Percentiles rank a stretch among this genome's conserved stretches.
These are phyloP conservation scores for Eidolon helvum DNA, from an alignment of 2,113 vertebrate genomes.

Conservation along the genomic window DNA sequence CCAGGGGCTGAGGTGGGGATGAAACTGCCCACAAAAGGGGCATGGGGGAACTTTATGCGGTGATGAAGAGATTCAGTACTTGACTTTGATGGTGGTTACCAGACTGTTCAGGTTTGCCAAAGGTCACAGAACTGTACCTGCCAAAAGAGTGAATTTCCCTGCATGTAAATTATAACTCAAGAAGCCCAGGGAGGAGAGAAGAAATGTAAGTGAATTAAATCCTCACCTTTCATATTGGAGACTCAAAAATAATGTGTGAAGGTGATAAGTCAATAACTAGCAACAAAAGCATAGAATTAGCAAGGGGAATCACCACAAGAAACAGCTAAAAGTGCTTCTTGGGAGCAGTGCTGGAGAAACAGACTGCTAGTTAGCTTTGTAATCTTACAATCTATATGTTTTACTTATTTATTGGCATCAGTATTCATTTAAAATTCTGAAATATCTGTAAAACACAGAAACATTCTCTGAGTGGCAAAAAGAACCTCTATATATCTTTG, in stretches of 20 bases:
- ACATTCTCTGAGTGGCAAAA: neutral
- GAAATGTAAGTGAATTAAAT: neutral
- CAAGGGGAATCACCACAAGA: neutral
- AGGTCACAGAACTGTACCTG: neutral
- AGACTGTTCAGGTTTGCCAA: neutral
- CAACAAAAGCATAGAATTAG: neutral
- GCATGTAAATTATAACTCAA: neutral
- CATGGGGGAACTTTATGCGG: neutral
- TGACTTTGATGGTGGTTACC: neutral
- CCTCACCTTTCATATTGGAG: neutral
- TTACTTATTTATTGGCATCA: neutral
- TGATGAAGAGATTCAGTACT: neutral
- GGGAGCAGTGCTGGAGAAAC: neutral
- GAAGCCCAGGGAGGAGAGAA: neutral
- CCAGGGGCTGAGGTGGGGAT: neutral
- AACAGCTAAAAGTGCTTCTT: neutral
- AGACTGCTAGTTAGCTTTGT: neutral
- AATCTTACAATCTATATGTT: neutral
- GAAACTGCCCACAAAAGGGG: neutral
- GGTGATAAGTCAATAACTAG: neutral
- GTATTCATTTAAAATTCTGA: neutral
- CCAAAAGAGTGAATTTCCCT: neutral
- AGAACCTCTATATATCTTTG: neutral
- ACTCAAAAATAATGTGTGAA: neutral
- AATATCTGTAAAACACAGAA: neutral